A percentile compares a stretch with the other conserved stretches of the same genome.
These are phyloP conservation scores for Fukomys damarensis DNA, from an alignment of 2,113 vertebrate species.

Conservation along the genomic window DNA sequence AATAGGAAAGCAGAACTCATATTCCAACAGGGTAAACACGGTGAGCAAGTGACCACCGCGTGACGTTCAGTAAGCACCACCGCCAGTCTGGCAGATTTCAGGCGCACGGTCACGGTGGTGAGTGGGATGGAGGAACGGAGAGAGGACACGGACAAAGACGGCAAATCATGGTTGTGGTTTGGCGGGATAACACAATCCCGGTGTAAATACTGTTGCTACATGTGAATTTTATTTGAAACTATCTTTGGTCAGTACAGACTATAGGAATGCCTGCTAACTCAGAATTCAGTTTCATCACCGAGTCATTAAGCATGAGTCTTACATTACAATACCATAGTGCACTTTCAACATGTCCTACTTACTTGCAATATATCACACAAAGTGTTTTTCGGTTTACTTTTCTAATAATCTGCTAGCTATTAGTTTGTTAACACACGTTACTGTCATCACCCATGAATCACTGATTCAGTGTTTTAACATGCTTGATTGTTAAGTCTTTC, in stretches of 20 bases:
- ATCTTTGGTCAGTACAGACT: slow-evolving; percentile 4
- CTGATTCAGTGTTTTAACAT: neutral
- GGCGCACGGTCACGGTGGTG: neutral
- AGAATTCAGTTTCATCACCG: neutral
- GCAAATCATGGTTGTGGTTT: neutral
- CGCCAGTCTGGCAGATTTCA: neutral
- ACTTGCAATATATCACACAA: neutral
- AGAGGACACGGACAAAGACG: neutral
- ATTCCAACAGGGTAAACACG: neutral
- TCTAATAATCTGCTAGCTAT: slow-evolving; percentile 8
- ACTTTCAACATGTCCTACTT: neutral
- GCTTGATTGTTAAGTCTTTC: neutral
- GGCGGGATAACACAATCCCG: neutral
- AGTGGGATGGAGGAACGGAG: neutral
- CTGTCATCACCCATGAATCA: neutral
- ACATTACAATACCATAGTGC: neutral
- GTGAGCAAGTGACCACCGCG: neutral
- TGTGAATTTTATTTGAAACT: neutral
- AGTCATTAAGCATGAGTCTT: neutral
- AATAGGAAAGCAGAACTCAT: neutral
- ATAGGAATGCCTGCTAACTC: neutral
- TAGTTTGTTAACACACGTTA: neutral
- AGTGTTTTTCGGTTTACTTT: slow-evolving; percentile 22
- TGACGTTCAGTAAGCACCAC: neutral
- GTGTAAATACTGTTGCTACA: neutral